Base-by-base conservation (phyloP, 2,113 vertebrate species). In the Semicossyphus pulcher region DNA sequence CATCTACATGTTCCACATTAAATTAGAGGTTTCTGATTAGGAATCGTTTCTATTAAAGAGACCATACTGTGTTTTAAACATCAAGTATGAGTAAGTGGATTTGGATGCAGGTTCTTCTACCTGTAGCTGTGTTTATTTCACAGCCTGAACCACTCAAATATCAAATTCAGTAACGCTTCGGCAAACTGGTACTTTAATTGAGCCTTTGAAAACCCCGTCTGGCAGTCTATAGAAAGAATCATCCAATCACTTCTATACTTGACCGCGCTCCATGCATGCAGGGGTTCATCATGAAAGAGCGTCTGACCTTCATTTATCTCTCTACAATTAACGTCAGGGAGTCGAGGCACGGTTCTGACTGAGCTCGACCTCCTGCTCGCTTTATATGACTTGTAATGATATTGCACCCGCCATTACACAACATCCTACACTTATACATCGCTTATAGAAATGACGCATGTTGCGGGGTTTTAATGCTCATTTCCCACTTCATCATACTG, bases 161-260 rank as follows among this genome's bases (percentile, higher is more conserved):
- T 67, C 29, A 81, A 44, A 56, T 85, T 26, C 28, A 75, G 12
- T 51, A 36, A 34, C 31, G 12, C 58, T 69, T 32, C 16, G 2
- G 15, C 25, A 67, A 26, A 61, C 26, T 64, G n/a, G n/a, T 39
- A 4, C 49, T 25, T 67, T 70, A 67, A 68, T 61, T 63, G 45
- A 57, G 39, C 29, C n/a, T 48, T 86, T 69, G 25, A 48, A 58
- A 73, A 74, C 14, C n/a, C n/a, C n/a, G n/a, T 71, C 45, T 23
- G n/a, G 9, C 32, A 16, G 20, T 56, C 32, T 53, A 14, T 21
- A 45, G 28, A 64, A 69, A 57, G 31, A n/a, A 54, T 39, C 0
- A 26, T 32, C 28, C 21, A 16, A 39, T 28, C 16, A 7, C 5
- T 3, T 15, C 15, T 31, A 5, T 34, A 37, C 32, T 52, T 54